A percentile compares a stretch with the other conserved stretches of the same genome.
These are phyloP conservation scores for Apamea epomidion DNA, from an alignment of 2,888 invertebrate species.

Conservation along the genomic window DNA sequence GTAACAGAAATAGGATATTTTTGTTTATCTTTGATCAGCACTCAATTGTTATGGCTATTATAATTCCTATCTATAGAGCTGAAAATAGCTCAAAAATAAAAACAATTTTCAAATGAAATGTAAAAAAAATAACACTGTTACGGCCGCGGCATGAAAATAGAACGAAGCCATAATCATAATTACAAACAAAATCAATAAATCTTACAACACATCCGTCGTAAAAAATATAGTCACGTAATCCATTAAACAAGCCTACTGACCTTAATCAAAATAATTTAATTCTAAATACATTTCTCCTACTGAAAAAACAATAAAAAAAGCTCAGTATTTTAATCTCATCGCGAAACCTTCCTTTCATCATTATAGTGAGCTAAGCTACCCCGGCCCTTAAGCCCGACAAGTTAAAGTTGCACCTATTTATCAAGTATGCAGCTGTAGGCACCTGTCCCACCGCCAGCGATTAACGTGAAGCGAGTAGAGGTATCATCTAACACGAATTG, in stretches of 20 bases:
- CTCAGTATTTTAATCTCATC: neutral
- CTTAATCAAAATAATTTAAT: neutral
- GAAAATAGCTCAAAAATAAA: neutral
- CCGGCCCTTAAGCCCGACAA: constrained; percentile 8
- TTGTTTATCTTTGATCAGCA: constrained; percentile 4
- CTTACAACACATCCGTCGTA: neutral
- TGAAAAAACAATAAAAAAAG: neutral
- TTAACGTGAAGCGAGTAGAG: neutral
- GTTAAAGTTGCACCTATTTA: constrained; percentile 57
- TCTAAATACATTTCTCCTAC: neutral
- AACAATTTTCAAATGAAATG: neutral
- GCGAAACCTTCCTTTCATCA: constrained; percentile 7
- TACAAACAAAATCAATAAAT: neutral
- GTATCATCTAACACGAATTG: neutral
- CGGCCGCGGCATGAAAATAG: neutral
- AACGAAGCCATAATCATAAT: neutral
- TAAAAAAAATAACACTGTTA: neutral
- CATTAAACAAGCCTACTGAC: neutral
- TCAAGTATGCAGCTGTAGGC: constrained; percentile 53
- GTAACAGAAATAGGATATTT: constrained; percentile 1
- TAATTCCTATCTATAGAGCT: neutral
- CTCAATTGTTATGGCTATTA: neutral
- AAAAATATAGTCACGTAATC: neutral
- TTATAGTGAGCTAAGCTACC: constrained; percentile 7
- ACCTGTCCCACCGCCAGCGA: neutral